phyloP scores from a whole-genome alignment of 2,888 invertebrate genomes.

The Synanthedon andrenaeformis region DNA sequence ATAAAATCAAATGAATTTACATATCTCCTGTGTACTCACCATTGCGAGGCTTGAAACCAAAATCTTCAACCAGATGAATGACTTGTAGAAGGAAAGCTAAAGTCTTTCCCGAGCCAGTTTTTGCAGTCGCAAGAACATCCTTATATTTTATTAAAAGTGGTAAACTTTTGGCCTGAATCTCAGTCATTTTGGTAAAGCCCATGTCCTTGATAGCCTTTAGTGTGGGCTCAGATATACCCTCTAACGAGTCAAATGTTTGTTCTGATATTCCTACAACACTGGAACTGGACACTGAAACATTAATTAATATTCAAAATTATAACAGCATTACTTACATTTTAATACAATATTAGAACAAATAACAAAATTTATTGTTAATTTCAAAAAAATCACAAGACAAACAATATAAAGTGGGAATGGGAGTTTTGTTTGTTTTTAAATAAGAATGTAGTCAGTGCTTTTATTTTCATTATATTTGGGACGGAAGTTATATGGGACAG shows the following conservation, averaged over 20 bases:
- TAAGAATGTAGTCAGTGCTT: too few species aligned
- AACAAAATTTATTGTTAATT: too few species aligned
- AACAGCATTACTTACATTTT: too few species aligned
- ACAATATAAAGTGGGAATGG: too few species aligned
- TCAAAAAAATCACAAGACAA: too few species aligned
- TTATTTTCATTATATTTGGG: too few species aligned
- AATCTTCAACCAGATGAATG: constrained; percentile 90
- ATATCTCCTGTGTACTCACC: constrained; percentile 60
- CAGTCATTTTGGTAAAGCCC: constrained; percentile 95
- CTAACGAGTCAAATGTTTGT: constrained; percentile 68
- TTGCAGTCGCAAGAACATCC: constrained; percentile 93
- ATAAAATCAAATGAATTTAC: too few species aligned
- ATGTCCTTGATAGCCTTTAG: constrained; percentile 86
- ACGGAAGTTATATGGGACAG: too few species aligned
- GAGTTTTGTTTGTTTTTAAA: too few species aligned
- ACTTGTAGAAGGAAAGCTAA: constrained; percentile 95
- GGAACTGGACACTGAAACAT: constrained; percentile 75
- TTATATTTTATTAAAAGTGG: constrained; percentile 92
- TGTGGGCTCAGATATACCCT: constrained; percentile 83
- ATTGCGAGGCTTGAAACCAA: constrained; percentile 93
- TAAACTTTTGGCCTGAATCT: constrained; percentile 92
- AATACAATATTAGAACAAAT: too few species aligned
- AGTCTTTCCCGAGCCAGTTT: constrained; percentile 97
- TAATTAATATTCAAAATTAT: too few species aligned
- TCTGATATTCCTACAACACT: constrained; percentile 73